Evolutionary conservation across 2,888 invertebrate species (phyloP), one percentile per base, ranked within the genome.

Genomic region (Chloroclystis v-ata): DNA sequence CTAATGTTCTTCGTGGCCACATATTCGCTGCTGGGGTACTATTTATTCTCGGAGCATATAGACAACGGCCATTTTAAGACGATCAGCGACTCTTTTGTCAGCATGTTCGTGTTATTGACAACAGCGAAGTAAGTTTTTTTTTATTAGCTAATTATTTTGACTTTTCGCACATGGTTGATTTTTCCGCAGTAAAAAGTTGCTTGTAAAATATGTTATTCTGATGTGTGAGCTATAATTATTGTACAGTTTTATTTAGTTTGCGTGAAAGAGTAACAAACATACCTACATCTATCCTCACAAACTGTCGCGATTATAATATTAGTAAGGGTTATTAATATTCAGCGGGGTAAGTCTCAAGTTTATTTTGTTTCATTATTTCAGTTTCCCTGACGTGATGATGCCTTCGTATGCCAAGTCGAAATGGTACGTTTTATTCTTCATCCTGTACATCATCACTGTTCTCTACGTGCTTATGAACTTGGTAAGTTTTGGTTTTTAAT

Each of bases 331-430:
- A n/a, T n/a, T n/a, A n/a, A n/a, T n/a, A n/a, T n/a, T n/a, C n/a
- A n/a, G n/a, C n/a, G n/a, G n/a, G n/a, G n/a, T n/a, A n/a, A n/a
- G n/a, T n/a, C n/a, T n/a, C n/a, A n/a, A n/a, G n/a, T n/a, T n/a
- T n/a, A n/a, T n/a, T n/a, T 20, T 8, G 3, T 20, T 42, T 8
- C 26, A 26, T 20, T 14, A 56, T 84, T 89, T 39, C 78, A 96
- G 95, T 81, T 96, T 93, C 82, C 96, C 96, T 2, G 96, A 96
- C 76, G 95, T 97, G 12, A 96, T 96, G 96, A 96, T 96, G 96
- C 95, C 94, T 4, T 93, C 95, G 0, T 96, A 95, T 74, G 92
- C 93, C 14, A 89, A 90, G 63, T 93, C 92, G 28, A 93, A 92
- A 71, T 95, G 93, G 92, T 93, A 93, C 67, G 93, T 94, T n/a